phyloP scores from a whole-genome alignment of 2,113 vertebrate genomes.

The Vombatus ursinus region DNA sequence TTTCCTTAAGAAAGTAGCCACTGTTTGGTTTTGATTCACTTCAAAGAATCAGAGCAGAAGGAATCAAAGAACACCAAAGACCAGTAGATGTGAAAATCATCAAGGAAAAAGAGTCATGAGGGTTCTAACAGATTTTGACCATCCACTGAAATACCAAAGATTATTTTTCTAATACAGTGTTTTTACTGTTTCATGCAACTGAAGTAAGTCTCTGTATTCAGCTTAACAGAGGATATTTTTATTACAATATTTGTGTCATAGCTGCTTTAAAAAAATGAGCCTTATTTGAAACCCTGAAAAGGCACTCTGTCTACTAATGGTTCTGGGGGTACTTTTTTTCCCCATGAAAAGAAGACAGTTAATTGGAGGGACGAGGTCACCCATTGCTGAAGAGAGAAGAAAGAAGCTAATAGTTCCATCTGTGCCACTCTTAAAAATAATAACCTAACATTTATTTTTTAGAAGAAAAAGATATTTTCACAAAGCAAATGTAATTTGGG shows the following conservation, averaged over 20 bases:
- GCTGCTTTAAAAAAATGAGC: constrained; percentile 60
- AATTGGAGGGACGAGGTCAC: constrained; percentile 60
- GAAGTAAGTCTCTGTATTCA: constrained; percentile 75
- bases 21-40: constrained; percentile 80
- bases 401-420: constrained; percentile 9
- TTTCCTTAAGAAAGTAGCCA: constrained; percentile 77
- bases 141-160: constrained; percentile 71
- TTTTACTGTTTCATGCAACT: constrained; percentile 64
- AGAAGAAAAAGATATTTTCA: constrained; percentile 34
- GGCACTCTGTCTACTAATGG: constrained; percentile 72
- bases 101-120: constrained; percentile 60
- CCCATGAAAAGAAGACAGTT: constrained; percentile 67
- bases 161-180: constrained; percentile 73
- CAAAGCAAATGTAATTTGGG: constrained; percentile 48
- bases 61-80: constrained; percentile 70
- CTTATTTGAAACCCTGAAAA: constrained; percentile 70
- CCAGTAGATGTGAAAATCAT: constrained; percentile 63
- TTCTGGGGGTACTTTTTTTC: constrained; percentile 26
- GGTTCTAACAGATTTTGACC: constrained; percentile 69
- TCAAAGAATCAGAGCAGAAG: constrained; percentile 77
- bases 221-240: constrained; percentile 74
- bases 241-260: constrained; percentile 73
- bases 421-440: background rate
- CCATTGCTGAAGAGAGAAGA: constrained; percentile 52
- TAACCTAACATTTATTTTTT: constrained; percentile 16